Conservation (phyloP, 2,113 vertebrate species). For the Recurvirostra avosetta region DNA sequence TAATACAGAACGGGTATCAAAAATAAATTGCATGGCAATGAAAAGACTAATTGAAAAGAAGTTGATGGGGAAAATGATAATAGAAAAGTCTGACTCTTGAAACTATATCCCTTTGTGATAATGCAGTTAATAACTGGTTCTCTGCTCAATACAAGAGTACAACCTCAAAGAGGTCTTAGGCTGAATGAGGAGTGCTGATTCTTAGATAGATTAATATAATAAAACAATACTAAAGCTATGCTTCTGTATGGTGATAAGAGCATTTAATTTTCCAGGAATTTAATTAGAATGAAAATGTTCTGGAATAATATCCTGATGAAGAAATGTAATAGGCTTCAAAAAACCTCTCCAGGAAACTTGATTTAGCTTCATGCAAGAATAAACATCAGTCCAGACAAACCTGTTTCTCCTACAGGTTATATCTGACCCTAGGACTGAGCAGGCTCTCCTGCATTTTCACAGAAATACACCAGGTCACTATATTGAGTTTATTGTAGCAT, state of each 20-base stretch:
- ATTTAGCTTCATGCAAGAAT: neutral
- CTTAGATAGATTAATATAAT: neutral
- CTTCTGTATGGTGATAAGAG: neutral
- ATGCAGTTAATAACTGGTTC: neutral
- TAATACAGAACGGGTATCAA: neutral
- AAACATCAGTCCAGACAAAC: neutral
- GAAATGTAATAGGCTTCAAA: neutral
- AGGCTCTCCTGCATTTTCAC: neutral
- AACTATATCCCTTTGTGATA: neutral
- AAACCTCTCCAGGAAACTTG: neutral
- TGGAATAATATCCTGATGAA: neutral
- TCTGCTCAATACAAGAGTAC: neutral
- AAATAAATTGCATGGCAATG: neutral
- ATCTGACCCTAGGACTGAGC: neutral
- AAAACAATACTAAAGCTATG: neutral
- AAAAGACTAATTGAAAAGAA: neutral
- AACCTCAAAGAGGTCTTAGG: neutral
- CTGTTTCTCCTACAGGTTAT: neutral
- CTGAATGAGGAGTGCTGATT: neutral
- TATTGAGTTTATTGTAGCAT: neutral
- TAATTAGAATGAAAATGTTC: neutral
- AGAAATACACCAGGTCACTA: neutral
- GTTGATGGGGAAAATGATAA: neutral
- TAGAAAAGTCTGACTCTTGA: neutral
- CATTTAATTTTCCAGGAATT: neutral